phyloP scores from a whole-genome alignment of 1,140 invertebrate species.

The Halyomorpha halys region DNA sequence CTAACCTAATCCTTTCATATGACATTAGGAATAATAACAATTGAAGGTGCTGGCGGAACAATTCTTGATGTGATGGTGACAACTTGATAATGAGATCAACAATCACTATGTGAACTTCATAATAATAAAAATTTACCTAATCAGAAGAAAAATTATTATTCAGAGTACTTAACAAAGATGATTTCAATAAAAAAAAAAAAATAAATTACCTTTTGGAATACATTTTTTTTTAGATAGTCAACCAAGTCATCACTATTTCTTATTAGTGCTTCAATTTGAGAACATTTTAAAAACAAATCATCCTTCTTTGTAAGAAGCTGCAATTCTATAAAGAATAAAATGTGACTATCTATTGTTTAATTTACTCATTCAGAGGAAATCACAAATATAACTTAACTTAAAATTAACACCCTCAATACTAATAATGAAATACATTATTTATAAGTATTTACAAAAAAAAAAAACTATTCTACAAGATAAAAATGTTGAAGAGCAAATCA shows the following conservation, averaged over 20 bases:
- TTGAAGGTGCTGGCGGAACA: constrained; percentile 23
- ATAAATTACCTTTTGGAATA: constrained; percentile 12
- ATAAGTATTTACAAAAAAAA: too few relatives aligned
- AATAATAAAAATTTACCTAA: constrained; percentile 39
- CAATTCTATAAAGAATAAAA: constrained; percentile 17
- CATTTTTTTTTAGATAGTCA: constrained; percentile 16
- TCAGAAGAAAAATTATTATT: constrained; percentile 9
- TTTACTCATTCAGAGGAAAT: too few relatives aligned
- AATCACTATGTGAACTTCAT: constrained; percentile 39
- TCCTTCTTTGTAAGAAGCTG: constrained; percentile 17
- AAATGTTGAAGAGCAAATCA: too few relatives aligned
- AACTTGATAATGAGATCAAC: constrained; percentile 31
- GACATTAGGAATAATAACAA: constrained; percentile 23
- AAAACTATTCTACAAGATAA: too few relatives aligned
- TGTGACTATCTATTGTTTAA: too few relatives aligned
- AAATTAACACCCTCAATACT: too few relatives aligned
- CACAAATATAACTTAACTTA: too few relatives aligned
- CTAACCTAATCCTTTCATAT: constrained; percentile 24
- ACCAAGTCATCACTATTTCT: constrained; percentile 9
- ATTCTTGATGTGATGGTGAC: constrained; percentile 27
- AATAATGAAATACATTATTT: too few relatives aligned
- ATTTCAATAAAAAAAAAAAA: neutral
- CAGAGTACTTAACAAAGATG: neutral
- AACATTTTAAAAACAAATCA: neutral
- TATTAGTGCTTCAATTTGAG: constrained; percentile 1